Base-by-base conservation (phyloP, 35 echinoderm and acorn worm species). In the Acanthaster planci region DNA sequence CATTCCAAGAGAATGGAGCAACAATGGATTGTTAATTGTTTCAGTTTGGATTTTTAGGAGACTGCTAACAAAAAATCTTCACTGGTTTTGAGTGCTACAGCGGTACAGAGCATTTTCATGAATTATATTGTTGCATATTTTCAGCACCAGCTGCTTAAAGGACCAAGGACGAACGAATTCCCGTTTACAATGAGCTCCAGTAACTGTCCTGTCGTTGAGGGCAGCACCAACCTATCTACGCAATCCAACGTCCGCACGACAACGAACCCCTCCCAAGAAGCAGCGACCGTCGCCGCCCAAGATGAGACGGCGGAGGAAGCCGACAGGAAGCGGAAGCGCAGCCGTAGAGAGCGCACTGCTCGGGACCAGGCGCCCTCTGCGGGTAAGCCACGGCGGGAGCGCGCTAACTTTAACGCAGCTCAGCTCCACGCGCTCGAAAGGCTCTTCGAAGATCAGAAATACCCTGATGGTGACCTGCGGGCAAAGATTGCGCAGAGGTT, bases 361-460 rank as follows among this genome's bases (percentile, higher is more conserved):
- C 14, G 10, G 19, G 64, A 72, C 64, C 26, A 29, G 7, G 26
- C 64, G 23, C 26, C 64, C 26, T 72, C 77, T 0, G 77, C 77
- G 2, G 81, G 38, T 5, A 86, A 78, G 80, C 81, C 84, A 8
- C 81, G 84, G 44, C 84, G 90, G 67, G 78, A 86, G 19, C 87
- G 94, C 7, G 92, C 87, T 2, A 97, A 90, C 18, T 97, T 97
- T 54, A 97, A 97, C 84, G 80, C 84, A 0, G 94, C 90, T 19
- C 94, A 97, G 76, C 40, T 97, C 6, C 60, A 90, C 53, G 94
- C 94, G 31, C 39, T 97, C 50, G 94, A 92, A 38, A 84, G 38
- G 18, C 86, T 97, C 37, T 97, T 93, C 53, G 16, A 90, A 29
- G 90, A 93, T 5, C 72, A 86, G 8, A 34, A 85, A 5, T 97